Evolutionary conservation across 2,113 vertebrate genomes (phyloP).

Genomic region (Myotis lucifugus): DNA sequence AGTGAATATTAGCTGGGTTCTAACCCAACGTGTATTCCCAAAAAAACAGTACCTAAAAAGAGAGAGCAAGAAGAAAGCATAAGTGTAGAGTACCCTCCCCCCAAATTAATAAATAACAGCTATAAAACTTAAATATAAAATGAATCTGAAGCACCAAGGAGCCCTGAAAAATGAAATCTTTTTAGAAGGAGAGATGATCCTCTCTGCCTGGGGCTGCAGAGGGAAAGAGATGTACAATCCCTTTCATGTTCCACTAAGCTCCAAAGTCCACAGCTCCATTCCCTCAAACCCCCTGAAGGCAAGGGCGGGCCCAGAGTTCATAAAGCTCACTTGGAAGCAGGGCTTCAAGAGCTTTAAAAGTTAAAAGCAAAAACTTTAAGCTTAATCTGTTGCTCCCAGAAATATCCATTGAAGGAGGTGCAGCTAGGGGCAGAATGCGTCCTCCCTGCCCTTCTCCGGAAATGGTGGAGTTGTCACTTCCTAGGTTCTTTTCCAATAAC

Average conservation of each 20-base stretch:
- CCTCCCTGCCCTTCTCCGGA: slow-evolving; percentile 5
- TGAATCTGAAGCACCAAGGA: slow-evolving; percentile 39
- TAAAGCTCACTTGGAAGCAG: slow-evolving; percentile 41
- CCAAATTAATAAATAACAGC: slow-evolving; percentile 32
- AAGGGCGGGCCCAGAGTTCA: neutral
- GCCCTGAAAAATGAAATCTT: slow-evolving; percentile 55
- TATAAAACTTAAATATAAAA: slow-evolving; percentile 46
- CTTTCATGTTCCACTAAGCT: slow-evolving; percentile 61
- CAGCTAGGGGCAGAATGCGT: neutral
- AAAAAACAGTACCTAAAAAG: neutral
- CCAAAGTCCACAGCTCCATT: slow-evolving; percentile 25
- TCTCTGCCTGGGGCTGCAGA: slow-evolving; percentile 14
- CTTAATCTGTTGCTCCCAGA: slow-evolving; percentile 32
- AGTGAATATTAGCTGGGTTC: neutral
- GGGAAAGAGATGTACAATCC: slow-evolving; percentile 27
- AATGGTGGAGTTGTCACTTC: neutral
- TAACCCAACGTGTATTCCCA: neutral
- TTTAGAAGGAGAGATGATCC: slow-evolving; percentile 68
- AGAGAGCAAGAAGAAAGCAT: slow-evolving; percentile 35
- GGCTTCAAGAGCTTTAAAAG: slow-evolving; percentile 64
- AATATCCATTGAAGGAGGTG: neutral
- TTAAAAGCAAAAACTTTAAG: slow-evolving; percentile 54
- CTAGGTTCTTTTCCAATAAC: neutral
- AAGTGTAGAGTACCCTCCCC: neutral
- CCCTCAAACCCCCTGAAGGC: slow-evolving; percentile 45